Conservation (phyloP, 2,888 invertebrate species). For the Lasioglossum malachurum region DNA sequence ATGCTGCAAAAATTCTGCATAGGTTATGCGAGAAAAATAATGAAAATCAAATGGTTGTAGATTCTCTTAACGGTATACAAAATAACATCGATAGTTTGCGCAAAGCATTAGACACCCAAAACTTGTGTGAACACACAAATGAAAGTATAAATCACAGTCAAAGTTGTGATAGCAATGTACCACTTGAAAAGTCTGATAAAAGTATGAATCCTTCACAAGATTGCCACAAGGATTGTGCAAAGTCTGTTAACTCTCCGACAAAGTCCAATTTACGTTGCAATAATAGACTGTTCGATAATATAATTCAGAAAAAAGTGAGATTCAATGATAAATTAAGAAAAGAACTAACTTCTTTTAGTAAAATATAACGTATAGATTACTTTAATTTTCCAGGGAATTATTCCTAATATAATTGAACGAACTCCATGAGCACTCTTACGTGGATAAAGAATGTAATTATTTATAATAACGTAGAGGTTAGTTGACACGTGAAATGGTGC, state of each 20-base stretch:
- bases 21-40: slow-evolving; percentile 76
- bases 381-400: slow-evolving; percentile 1
- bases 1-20: slow-evolving; percentile 77
- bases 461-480: slow-evolving; percentile 5
- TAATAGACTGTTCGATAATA: slow-evolving; percentile 66
- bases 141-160: slow-evolving; percentile 54
- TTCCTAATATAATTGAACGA: not conserved
- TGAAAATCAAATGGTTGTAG: slow-evolving; percentile 73
- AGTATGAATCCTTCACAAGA: slow-evolving; percentile 10
- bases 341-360: slow-evolving; percentile 31
- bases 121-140: slow-evolving; percentile 45
- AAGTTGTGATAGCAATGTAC: slow-evolving; percentile 65
- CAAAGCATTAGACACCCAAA: slow-evolving; percentile 62
- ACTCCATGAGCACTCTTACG: not conserved
- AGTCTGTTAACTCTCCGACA: slow-evolving; percentile 55
- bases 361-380: not conserved
- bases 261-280: slow-evolving; percentile 70
- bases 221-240: slow-evolving; percentile 2
- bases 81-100: slow-evolving; percentile 72
- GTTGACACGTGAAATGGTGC: not conserved
- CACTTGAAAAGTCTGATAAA: slow-evolving; percentile 69
- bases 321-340: slow-evolving; percentile 71
- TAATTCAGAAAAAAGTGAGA: slow-evolving; percentile 75
- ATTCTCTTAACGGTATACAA: slow-evolving; percentile 77
- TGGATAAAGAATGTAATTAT: slow-evolving; percentile 21